phyloP scores from a whole-genome alignment of 1,140 invertebrate genomes.

The Phymastichus coffea region DNA sequence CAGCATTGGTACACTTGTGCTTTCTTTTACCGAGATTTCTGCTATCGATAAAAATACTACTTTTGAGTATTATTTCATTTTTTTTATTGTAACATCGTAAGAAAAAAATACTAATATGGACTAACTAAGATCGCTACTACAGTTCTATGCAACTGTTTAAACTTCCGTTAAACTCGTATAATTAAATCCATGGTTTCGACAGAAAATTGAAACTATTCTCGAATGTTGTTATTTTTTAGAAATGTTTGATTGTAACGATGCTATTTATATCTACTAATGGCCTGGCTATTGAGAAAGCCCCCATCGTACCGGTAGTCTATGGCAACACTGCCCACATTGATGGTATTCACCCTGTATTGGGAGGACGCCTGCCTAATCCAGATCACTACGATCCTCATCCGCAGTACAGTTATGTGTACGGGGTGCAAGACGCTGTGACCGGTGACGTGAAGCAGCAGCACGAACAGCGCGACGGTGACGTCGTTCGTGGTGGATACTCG shows the following conservation, averaged over 20 bases:
- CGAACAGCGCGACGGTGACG: slow-evolving; percentile 17
- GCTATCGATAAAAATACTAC: too few species aligned
- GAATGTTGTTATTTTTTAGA: neutral
- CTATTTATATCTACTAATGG: neutral
- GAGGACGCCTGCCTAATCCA: too few species aligned
- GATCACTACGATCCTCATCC: neutral
- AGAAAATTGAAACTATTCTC: neutral
- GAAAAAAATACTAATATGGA: too few species aligned
- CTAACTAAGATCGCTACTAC: too few species aligned
- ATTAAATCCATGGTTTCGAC: too few species aligned
- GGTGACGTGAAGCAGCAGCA: slow-evolving; percentile 20
- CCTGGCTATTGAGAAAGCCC: neutral
- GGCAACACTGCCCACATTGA: neutral
- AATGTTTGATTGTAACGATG: neutral
- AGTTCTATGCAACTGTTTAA: too few species aligned
- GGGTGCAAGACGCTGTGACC: slow-evolving; percentile 8
- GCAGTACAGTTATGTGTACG: slow-evolving; percentile 15
- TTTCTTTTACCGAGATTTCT: too few species aligned
- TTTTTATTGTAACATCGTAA: too few species aligned
- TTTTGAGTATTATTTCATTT: too few species aligned
- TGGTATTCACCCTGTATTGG: neutral
- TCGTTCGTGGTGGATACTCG: slow-evolving; percentile 24
- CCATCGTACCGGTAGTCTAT: neutral
- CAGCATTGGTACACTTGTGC: slow-evolving; percentile 1
- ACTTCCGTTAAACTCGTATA: too few species aligned